These are phyloP conservation scores for Lontra canadensis DNA, from an alignment of 2,113 vertebrate species.

Conservation along the genomic window DNA sequence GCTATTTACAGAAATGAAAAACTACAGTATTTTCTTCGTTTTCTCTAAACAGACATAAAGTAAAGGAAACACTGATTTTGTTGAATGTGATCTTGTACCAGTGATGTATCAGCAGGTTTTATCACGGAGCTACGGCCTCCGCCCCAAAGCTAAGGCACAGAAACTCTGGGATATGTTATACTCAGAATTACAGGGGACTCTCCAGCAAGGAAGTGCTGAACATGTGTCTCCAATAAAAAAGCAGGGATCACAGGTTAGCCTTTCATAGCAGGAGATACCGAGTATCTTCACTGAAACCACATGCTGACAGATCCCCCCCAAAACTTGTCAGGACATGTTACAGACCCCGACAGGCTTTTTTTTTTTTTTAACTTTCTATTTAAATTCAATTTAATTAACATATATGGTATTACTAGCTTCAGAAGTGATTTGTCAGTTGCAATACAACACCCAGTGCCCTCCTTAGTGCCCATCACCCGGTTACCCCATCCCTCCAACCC, in stretches of 20 bases:
- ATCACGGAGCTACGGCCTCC: background rate
- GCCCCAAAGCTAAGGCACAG: background rate
- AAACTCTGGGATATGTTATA: background rate
- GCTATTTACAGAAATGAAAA: background rate
- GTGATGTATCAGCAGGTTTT: background rate
- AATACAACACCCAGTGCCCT: background rate
- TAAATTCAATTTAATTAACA: background rate
- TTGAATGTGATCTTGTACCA: background rate
- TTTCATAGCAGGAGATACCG: background rate
- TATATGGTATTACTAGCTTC: background rate
- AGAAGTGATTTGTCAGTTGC: background rate
- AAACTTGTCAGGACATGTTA: background rate
- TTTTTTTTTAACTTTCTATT: background rate
- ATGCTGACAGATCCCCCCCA: slow-evolving; percentile 6
- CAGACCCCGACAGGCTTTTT: background rate
- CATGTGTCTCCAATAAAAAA: background rate
- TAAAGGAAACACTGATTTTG: background rate
- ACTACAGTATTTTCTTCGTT: background rate
- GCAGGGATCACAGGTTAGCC: background rate
- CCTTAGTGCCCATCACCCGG: background rate
- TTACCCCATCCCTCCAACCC: background rate
- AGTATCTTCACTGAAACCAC: background rate
- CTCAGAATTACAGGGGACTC: background rate
- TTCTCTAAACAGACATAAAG: background rate
- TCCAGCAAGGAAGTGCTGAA: background rate